Base-by-base conservation (phyloP, 2,113 vertebrate genomes). In the Xyliphius kryptos region DNA sequence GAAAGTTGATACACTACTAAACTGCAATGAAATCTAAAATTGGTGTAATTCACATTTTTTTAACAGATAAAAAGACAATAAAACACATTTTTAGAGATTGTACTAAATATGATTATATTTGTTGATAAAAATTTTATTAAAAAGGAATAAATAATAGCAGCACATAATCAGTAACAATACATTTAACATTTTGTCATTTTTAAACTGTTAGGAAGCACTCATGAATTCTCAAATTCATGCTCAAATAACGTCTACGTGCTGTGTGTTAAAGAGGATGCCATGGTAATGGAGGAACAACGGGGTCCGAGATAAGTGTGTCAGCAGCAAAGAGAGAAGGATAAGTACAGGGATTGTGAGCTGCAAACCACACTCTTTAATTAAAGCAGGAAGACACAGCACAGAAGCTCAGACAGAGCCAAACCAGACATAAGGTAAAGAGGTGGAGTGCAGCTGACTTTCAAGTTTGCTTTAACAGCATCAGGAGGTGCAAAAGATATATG, bases 331-430 rank as follows among this genome's bases (percentile, higher is more conserved):
- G 67, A 56, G 70, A 57, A 43, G 52, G 64, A 74, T 86, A 87
- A 87, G 63, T 87, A 87, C 79, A 86, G 85, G 79, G 77, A 71
- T 49, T 77, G 73, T 66, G 63, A 71, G 63, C 73, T 60, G 53
- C 44, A 52, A 73, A 52, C 17, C 68, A 75, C 65, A 73, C 79
- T 75, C 83, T 86, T 79, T 86, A 85, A 88, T 88, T 86, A 87
- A 48, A 79, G 79, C 79, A 85, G 83, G 84, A 86, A 86, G 81
- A 82, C 71, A 70, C 61, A 22, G 75, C 63, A 75, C 76, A 80
- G 71, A 60, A 77, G 73, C 70, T 59, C 68, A 71, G 77, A 66
- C 75, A 75, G 46, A 58, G 69, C 76, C 68, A 77, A 80, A 75
- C 70, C 66, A 61, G 63, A 50, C 59, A 72, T 9, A 41, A 65